A percentile compares a stretch with the other conserved stretches of the same genome.
Evolutionary conservation across 1,140 invertebrate species (phyloP).

Genomic region (Globodera rostochiensis): DNA sequence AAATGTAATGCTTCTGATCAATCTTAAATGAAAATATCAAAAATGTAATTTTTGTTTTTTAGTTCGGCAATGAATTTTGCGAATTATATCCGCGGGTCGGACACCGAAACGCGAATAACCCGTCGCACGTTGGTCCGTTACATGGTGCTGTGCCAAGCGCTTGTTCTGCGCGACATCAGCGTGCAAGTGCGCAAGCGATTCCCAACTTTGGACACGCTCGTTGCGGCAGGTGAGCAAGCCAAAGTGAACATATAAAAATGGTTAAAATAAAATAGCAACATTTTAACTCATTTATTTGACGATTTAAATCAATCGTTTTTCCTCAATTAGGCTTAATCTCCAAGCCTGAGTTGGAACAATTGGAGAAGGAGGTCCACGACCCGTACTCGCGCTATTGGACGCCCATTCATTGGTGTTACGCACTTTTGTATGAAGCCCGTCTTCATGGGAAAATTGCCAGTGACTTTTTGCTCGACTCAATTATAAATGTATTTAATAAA

Average conservation of each 20-base stretch:
- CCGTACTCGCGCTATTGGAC: conserved; percentile 60
- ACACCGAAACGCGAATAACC: conserved; percentile 80
- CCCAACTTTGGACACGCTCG: conserved; percentile 60
- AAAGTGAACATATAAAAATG: conserved; percentile 12
- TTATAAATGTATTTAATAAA: conserved; percentile 40
- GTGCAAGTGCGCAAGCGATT: conserved; percentile 59
- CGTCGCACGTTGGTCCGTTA: conserved; percentile 49
- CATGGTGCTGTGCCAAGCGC: conserved; percentile 54
- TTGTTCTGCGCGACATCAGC: conserved; percentile 59
- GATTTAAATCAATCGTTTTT: too few species aligned
- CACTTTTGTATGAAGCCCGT: conserved; percentile 48
- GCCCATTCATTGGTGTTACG: conserved; percentile 57
- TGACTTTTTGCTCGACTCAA: conserved; percentile 53
- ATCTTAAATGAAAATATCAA: neutral
- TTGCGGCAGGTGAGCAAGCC: conserved; percentile 49
- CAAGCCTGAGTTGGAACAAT: conserved; percentile 41
- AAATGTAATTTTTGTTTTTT: conserved; percentile 15
- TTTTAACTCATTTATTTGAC: too few species aligned
- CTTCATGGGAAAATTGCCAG: conserved; percentile 56
- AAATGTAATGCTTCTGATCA: neutral
- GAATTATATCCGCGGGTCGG: conserved; percentile 66
- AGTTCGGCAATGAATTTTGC: conserved; percentile 52
- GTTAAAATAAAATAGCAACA: too few species aligned
- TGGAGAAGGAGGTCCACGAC: conserved; percentile 48
- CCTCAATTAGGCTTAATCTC: conserved; percentile 50